phyloP scores from a whole-genome alignment of 2,888 invertebrate genomes.

The Antheraea assamensis region DNA sequence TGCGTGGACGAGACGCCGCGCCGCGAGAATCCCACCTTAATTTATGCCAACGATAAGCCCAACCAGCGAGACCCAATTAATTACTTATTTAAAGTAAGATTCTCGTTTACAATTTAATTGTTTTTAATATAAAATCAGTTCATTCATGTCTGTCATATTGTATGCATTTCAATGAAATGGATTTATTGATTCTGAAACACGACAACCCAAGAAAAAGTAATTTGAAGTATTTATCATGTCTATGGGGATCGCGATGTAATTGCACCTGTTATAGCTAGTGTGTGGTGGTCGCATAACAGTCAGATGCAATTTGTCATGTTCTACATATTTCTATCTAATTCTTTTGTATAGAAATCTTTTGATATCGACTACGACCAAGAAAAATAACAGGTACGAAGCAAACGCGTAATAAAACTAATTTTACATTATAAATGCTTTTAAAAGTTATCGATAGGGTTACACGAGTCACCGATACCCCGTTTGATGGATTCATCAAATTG shows the following conservation, averaged over 20 bases:
- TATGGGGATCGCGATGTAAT: no score
- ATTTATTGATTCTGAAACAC: no score
- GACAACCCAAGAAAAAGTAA: no score
- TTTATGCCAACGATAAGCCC: constrained; percentile 76
- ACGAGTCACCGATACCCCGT: constrained; percentile 9
- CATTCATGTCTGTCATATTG: neutral
- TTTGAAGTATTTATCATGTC: no score
- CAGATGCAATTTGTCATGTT: no score
- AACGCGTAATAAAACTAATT: neutral
- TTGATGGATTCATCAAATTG: constrained; percentile 49
- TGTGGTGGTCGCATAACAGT: no score
- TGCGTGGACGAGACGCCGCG: constrained; percentile 73
- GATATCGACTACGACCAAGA: no score
- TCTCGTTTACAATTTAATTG: constrained; percentile 46
- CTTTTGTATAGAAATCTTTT: no score
- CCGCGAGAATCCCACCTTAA: constrained; percentile 71
- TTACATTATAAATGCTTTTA: neutral
- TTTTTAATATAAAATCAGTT: constrained; percentile 13
- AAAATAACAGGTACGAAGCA: neutral
- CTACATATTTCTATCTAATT: no score
- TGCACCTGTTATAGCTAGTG: no score
- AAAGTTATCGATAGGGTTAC: neutral
- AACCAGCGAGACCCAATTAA: constrained; percentile 78
- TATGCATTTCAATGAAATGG: no score
- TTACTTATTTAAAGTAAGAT: constrained; percentile 74